Evolutionary conservation across 2,113 vertebrate genomes (phyloP).

Genomic region (Scomber colias): DNA sequence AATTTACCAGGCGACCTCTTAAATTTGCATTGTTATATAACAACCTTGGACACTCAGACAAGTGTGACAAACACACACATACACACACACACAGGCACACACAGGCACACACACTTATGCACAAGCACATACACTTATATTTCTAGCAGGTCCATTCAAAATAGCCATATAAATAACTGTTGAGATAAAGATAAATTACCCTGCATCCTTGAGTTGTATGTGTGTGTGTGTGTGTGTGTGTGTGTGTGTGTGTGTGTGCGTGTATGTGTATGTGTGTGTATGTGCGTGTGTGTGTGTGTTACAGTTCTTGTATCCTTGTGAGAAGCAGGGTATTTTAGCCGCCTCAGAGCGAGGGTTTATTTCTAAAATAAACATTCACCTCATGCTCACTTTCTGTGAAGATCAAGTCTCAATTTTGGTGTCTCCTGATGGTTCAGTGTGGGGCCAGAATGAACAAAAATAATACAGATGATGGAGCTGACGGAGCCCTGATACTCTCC

Average conservation of each 20-base stretch:
- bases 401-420: too few species aligned
- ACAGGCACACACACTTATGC: background rate
- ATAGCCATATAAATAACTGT: background rate
- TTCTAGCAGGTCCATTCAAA: background rate
- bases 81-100: background rate
- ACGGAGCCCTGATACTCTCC: too few species aligned
- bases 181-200: conserved; percentile 16
- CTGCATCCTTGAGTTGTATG: conserved; percentile 8
- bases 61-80: background rate
- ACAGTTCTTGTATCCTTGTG: background rate
- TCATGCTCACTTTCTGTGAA: too few species aligned
- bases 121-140: background rate
- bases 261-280: background rate
- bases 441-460: too few species aligned
- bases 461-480: too few species aligned
- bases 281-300: background rate
- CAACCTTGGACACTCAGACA: background rate
- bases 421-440: too few species aligned
- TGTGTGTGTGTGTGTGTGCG: background rate
- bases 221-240: conserved; percentile 9
- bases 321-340: too few species aligned
- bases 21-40: conserved; percentile 1
- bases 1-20: background rate
- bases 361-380: too few species aligned
- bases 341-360: too few species aligned